Percentiles rank a stretch among this genome's conserved stretches.
Evolutionary conservation across 2,888 invertebrate species (phyloP).

Genomic region (Salpingus planirostris): DNA sequence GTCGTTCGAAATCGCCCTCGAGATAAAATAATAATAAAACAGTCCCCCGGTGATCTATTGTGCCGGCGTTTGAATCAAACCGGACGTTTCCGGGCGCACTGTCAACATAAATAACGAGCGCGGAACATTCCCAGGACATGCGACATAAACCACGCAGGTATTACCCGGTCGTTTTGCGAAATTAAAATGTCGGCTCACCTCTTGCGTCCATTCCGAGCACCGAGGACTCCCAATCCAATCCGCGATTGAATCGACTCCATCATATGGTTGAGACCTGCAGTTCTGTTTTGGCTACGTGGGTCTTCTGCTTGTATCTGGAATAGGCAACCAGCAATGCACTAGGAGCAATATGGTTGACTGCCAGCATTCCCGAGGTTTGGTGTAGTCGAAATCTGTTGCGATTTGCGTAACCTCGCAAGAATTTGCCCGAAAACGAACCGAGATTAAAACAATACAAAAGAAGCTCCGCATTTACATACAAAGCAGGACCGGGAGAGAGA

Average conservation of each 20-base stretch:
- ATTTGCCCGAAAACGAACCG: conserved; percentile 21
- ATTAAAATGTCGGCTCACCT: too few relatives aligned
- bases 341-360: too few relatives aligned
- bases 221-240: too few relatives aligned
- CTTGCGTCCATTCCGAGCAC: too few relatives aligned
- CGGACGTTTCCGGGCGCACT: conserved; percentile 13
- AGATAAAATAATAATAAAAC: conserved; percentile 19
- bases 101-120: conserved; percentile 17
- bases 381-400: too few relatives aligned
- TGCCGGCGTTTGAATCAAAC: conserved; percentile 15
- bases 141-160: conserved; percentile 8
- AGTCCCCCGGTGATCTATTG: conserved; percentile 17
- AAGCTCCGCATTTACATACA: conserved; percentile 35
- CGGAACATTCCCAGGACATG: conserved; percentile 9
- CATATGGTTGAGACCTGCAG: too few relatives aligned
- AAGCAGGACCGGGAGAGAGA: conserved; percentile 30
- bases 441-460: conserved; percentile 37
- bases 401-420: background rate
- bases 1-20: conserved; percentile 15
- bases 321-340: too few relatives aligned
- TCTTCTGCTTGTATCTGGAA: too few relatives aligned
- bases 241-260: too few relatives aligned
- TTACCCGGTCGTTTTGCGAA: conserved; percentile 10
- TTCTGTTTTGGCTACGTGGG: too few relatives aligned
- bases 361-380: too few relatives aligned